phyloP scores from a whole-genome alignment of 92 coral and sea anemone genomes.

The Meandrina meandrites region DNA sequence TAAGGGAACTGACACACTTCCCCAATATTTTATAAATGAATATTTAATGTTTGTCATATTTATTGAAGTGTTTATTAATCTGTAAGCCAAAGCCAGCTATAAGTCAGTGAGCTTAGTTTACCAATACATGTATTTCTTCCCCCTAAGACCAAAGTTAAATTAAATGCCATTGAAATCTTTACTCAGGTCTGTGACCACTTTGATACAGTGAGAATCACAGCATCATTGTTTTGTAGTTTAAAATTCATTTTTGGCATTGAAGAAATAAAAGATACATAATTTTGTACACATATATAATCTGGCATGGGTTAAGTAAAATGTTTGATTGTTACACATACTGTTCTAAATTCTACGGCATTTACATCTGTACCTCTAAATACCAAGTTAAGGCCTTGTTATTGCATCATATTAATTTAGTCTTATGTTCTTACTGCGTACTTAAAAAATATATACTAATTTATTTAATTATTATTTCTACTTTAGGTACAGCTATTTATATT shows the following conservation, averaged over 20 bases:
- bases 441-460: conserved; percentile 42
- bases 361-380: too few species aligned
- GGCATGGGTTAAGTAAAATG: background rate
- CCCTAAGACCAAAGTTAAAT: background rate
- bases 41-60: background rate
- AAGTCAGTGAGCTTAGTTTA: background rate
- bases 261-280: too few species aligned
- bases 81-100: background rate
- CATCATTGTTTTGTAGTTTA: background rate
- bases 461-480: conserved; percentile 61
- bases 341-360: background rate
- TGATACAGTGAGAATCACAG: background rate
- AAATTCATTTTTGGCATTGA: too few species aligned
- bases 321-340: background rate
- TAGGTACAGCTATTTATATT: conserved; percentile 48
- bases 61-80: background rate
- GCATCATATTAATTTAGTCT: background rate
- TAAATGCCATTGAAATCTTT: background rate
- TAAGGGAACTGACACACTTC: background rate
- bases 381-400: background rate
- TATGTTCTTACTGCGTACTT: background rate
- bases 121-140: too few species aligned
- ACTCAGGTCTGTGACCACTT: background rate
- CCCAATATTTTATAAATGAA: background rate
- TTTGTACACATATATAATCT: background rate